A percentile compares a stretch with the other conserved stretches of the same genome.
These are phyloP conservation scores for Alca torda DNA, from an alignment of 2,797 vertebrate species.

Conservation along the genomic window DNA sequence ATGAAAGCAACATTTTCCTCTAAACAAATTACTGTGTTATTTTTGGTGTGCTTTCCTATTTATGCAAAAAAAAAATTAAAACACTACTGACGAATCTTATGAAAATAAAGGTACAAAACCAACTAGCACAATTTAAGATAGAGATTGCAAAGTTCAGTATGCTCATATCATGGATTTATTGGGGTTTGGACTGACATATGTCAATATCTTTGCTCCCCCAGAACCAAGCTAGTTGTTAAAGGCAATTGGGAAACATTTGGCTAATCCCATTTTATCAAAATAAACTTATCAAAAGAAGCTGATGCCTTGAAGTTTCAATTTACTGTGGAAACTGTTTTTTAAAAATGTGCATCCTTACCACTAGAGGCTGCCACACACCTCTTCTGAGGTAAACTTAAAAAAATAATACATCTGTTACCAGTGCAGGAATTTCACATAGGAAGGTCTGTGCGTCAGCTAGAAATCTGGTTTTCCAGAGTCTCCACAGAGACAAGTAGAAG, in stretches of 20 bases:
- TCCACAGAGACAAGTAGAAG: neutral
- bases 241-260: neutral
- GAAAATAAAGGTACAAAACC: neutral
- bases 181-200: neutral
- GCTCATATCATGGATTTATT: neutral
- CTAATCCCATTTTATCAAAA: neutral
- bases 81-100: neutral
- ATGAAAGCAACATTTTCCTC: neutral
- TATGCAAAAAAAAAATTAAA: neutral
- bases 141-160: neutral
- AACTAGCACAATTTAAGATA: neutral
- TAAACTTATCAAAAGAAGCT: neutral
- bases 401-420: neutral
- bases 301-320: neutral
- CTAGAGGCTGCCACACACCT: conserved; percentile 68
- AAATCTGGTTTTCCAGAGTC: neutral
- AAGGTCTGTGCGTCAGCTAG: neutral
- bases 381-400: neutral
- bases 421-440: neutral
- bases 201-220: neutral
- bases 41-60: neutral
- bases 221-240: neutral
- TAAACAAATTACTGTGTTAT: neutral
- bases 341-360: conserved; percentile 3
- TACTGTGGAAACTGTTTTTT: neutral